A percentile compares a stretch with the other conserved stretches of the same genome.
phyloP scores from a whole-genome alignment of 1,140 invertebrate genomes.

The Popillia japonica region DNA sequence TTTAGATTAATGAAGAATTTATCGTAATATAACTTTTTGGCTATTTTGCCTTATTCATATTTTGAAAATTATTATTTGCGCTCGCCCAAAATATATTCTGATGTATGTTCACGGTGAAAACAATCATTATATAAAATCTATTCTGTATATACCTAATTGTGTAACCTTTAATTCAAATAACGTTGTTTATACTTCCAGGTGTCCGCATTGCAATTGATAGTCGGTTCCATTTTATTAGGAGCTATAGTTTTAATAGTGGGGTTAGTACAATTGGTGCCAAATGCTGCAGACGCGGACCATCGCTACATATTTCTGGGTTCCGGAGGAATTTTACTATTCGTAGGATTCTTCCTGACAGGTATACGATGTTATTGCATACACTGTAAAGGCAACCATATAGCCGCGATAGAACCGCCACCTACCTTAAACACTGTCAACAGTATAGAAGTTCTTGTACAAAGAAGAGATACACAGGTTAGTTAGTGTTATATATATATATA shows the following conservation, averaged over 20 bases:
- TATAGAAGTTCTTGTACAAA: constrained; percentile 59
- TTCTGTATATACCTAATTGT: too few relatives aligned
- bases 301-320: constrained; percentile 74
- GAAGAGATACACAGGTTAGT: constrained; percentile 52
- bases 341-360: constrained; percentile 65
- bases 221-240: constrained; percentile 77
- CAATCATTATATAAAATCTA: too few relatives aligned
- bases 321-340: constrained; percentile 67
- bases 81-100: too few relatives aligned
- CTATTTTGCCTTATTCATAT: too few relatives aligned
- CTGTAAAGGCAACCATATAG: constrained; percentile 52
- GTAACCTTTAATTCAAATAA: too few relatives aligned
- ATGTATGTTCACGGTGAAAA: too few relatives aligned
- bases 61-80: too few relatives aligned
- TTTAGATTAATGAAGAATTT: too few relatives aligned
- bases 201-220: constrained; percentile 77
- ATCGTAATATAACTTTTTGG: too few relatives aligned
- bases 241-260: constrained; percentile 81
- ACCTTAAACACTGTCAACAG: constrained; percentile 57
- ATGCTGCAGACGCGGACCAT: constrained; percentile 79
- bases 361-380: constrained; percentile 59
- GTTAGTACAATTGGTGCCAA: constrained; percentile 81
- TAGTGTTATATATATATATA: too few relatives aligned
- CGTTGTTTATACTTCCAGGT: constrained; percentile 64
- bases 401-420: constrained; percentile 52